Evolutionary conservation across 2,113 vertebrate genomes (phyloP), one percentile per base, ranked within the genome.

Genomic region (Ptilorrhoa leucosticta): DNA sequence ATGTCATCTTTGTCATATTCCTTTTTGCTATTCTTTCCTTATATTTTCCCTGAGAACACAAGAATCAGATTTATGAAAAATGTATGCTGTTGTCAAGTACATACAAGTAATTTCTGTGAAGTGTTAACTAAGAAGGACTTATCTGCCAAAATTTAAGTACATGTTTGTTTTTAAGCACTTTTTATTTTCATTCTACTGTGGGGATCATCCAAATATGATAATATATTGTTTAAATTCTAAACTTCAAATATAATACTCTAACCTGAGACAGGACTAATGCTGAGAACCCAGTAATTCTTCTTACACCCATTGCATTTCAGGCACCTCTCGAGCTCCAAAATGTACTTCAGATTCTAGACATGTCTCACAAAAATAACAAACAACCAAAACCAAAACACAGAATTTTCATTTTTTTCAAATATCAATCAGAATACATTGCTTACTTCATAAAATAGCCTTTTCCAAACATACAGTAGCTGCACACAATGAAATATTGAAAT

Each of bases 61-160:
- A 90, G 90, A 96, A 96, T 91, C 75, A 83, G 93, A 94, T 92
- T 97, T 97, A 97, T 97, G 94, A 97, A 97, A 97, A 97, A 96
- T 97, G 96, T 97, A 97, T 97, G 97, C 79, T 93, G 89, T 96
- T 97, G 94, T 97, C 96, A 97, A 96, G 79, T 93, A 96, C 72
- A 51, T 94, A 96, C 96, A 97, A 95, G 93, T 89, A 97, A 91
- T 93, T 97, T 97, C 97, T 97, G 93, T 97, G 96, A 97, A 97
- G 93, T 97, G 93, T 96, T 97, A 96, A 96, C 84, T 96, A 96
- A 96, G 95, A 97, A 97, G 87, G 96, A 97, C 91, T 97, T 96
- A 94, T 2, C 95, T 97, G 96, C 96, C 96, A 97, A 96, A 97
- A 94, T 94, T 73, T 93, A 94, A 94, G 81, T 90, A 66, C 87